Evolutionary conservation across 2,888 invertebrate genomes (phyloP).

Genomic region (Acanthoscelides obtectus): DNA sequence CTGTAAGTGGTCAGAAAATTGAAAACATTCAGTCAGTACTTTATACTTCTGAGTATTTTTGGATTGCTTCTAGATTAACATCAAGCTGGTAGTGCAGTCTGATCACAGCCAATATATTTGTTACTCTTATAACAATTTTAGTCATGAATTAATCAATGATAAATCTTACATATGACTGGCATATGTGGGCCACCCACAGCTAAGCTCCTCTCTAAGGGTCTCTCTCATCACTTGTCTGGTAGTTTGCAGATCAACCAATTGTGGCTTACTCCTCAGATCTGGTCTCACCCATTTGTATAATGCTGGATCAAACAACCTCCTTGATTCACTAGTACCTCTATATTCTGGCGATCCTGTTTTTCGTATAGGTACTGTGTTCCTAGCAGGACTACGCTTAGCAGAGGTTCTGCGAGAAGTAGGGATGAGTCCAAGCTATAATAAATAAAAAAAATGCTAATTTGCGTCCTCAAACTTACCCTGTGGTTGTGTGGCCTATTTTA

Average conservation of each 20-base stretch:
- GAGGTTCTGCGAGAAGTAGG: not conserved
- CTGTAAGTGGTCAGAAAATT: too few species aligned
- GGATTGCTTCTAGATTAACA: too few species aligned
- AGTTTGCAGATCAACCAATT: constrained; percentile 33
- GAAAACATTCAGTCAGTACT: too few species aligned
- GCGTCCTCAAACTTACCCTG: too few species aligned
- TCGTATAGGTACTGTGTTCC: constrained; percentile 19
- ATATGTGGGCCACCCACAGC: constrained; percentile 30
- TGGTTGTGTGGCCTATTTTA: too few species aligned
- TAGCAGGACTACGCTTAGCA: not conserved
- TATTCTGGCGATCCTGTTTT: constrained; percentile 38
- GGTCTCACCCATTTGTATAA: constrained; percentile 37
- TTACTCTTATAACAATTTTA: not conserved
- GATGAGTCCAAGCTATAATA: not conserved
- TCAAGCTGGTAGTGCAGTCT: too few species aligned
- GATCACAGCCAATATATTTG: not conserved
- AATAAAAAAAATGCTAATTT: not conserved
- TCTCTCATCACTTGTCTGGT: constrained; percentile 30
- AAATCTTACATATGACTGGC: constrained; percentile 28
- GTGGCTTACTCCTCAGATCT: constrained; percentile 23
- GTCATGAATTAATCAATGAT: too few species aligned
- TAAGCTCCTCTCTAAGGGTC: constrained; percentile 27
- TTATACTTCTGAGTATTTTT: too few species aligned
- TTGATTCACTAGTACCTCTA: constrained; percentile 17
- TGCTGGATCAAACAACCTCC: constrained; percentile 22